Conservation (phyloP, 2,888 invertebrate species). For the Drosophila leonis region DNA sequence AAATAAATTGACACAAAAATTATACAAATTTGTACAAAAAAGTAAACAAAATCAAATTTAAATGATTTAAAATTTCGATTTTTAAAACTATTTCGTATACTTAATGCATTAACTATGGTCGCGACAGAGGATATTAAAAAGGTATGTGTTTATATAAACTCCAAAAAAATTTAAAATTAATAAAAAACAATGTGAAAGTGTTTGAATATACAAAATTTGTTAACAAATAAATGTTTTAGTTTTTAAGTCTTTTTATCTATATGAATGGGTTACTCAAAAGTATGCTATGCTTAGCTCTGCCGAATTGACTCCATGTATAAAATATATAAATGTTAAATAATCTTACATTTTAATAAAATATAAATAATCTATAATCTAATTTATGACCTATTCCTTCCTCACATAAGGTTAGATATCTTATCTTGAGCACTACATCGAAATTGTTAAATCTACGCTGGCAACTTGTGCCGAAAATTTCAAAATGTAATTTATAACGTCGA, state of each 20-base stretch:
- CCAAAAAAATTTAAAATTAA: background rate
- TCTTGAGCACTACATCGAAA: constrained; percentile 27
- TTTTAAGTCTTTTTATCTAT: background rate
- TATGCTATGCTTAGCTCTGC: constrained; percentile 38
- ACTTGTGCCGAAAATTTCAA: constrained; percentile 18
- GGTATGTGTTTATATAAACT: constrained; percentile 32
- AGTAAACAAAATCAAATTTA: background rate
- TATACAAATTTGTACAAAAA: background rate
- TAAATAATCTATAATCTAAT: constrained; percentile 14
- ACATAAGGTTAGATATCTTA: constrained; percentile 30
- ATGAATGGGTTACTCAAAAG: constrained; percentile 34
- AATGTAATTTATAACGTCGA: constrained; percentile 24
- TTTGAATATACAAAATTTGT: background rate
- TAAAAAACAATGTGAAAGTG: background rate
- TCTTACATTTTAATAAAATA: background rate
- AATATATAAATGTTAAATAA: background rate
- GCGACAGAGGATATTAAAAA: constrained; percentile 63
- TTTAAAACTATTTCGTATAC: background rate
- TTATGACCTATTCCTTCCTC: constrained; percentile 13
- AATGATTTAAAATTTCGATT: constrained; percentile 7
- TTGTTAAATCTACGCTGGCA: constrained; percentile 11
- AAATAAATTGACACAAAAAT: background rate
- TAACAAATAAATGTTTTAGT: background rate
- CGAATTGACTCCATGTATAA: background rate
- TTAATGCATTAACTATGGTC: constrained; percentile 43